Conservation (phyloP, 1,140 invertebrate species). For the Lepidurus arcticus region DNA sequence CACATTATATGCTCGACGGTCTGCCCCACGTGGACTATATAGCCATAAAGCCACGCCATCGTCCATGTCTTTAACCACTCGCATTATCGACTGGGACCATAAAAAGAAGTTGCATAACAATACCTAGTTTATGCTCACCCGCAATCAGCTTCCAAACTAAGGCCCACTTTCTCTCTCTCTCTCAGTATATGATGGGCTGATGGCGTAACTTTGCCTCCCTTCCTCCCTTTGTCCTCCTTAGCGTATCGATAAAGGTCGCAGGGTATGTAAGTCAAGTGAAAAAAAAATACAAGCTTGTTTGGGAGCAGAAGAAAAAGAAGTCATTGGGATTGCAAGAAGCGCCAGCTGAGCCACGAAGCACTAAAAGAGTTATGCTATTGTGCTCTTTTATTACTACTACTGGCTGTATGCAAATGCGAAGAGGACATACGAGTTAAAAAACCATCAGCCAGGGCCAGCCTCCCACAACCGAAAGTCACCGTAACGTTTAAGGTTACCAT, state of each 20-base stretch:
- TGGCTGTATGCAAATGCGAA: not conserved
- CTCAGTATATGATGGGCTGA: not conserved
- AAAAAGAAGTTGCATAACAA: not conserved
- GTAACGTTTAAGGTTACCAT: not conserved
- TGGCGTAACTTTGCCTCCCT: not conserved
- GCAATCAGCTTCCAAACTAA: not conserved
- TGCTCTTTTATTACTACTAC: constrained; percentile 10
- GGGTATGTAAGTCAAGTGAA: no score
- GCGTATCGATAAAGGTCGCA: no score
- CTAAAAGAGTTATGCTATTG: not conserved
- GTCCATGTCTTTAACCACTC: not conserved
- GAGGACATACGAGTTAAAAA: not conserved
- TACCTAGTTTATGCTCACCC: not conserved
- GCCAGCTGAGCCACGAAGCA: not conserved
- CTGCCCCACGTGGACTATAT: not conserved
- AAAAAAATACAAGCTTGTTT: no score
- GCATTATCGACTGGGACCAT: not conserved
- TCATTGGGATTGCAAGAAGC: not conserved
- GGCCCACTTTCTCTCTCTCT: not conserved
- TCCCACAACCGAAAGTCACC: not conserved
- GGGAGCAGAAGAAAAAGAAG: not conserved
- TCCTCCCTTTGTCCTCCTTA: not conserved
- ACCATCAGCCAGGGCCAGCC: not conserved
- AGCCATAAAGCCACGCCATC: not conserved
- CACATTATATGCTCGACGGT: not conserved